phyloP scores from a whole-genome alignment of 2,113 vertebrate genomes.

The Menidia beryllina region DNA sequence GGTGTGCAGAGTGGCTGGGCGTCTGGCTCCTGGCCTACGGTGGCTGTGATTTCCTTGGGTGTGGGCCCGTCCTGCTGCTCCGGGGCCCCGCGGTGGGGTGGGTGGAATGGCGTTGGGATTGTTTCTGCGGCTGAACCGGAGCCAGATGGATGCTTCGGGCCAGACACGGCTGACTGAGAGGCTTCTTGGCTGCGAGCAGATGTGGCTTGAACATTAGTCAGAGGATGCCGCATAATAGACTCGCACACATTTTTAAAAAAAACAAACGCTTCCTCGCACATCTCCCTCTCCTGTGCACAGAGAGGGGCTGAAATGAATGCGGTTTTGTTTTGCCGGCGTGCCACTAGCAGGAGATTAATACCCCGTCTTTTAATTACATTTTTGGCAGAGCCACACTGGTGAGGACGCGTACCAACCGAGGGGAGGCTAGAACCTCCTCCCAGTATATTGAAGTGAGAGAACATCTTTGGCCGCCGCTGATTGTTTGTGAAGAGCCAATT shows the following conservation, averaged over 20 bases:
- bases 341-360: slow-evolving; percentile 77
- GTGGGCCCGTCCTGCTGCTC: slow-evolving; percentile 33
- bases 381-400: slow-evolving; percentile 57
- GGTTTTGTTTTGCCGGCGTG: slow-evolving; percentile 61
- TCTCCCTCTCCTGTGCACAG: slow-evolving; percentile 33
- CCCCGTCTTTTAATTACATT: slow-evolving; percentile 75
- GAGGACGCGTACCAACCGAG: slow-evolving; percentile 46
- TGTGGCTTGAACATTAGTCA: slow-evolving; percentile 67
- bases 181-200: slow-evolving; percentile 62
- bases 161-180: slow-evolving; percentile 54
- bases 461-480: slow-evolving; percentile 41
- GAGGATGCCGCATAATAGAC: slow-evolving; percentile 61
- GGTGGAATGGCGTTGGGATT: slow-evolving; percentile 34
- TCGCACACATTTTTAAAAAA: slow-evolving; percentile 42
- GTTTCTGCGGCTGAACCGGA: slow-evolving; percentile 43
- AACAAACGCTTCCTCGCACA: slow-evolving; percentile 15
- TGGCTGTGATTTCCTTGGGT: slow-evolving; percentile 39
- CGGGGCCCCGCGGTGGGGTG: slow-evolving; percentile 34
- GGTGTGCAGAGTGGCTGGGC: slow-evolving; percentile 9
- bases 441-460: slow-evolving; percentile 62
- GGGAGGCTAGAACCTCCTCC: slow-evolving; percentile 49
- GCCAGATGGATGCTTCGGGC: slow-evolving; percentile 50
- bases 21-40: slow-evolving; percentile 16
- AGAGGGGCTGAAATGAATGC: slow-evolving; percentile 60
- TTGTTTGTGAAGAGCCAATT: slow-evolving; percentile 53